Conservation (phyloP, 2,888 invertebrate species). For the Acrobasis repandana region DNA sequence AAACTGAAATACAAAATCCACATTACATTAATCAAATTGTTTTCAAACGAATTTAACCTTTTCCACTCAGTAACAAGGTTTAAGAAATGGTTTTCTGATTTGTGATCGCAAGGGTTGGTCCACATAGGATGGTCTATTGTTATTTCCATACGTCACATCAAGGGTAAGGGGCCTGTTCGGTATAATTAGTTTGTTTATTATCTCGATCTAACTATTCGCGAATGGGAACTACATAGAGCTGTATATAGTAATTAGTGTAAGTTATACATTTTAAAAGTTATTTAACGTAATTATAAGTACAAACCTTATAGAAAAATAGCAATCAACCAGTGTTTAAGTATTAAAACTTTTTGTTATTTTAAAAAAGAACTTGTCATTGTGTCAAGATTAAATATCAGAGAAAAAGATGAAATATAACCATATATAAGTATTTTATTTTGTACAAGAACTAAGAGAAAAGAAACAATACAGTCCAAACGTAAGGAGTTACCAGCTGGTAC, state of each 20-base stretch:
- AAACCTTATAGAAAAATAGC: no score
- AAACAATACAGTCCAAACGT: no score
- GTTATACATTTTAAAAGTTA: background rate
- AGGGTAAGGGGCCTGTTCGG: conserved; percentile 55
- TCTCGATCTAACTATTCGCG: conserved; percentile 57
- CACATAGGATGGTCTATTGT: conserved; percentile 47
- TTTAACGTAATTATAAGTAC: no score
- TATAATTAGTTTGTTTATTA: conserved; percentile 71
- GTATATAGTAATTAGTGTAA: conserved; percentile 16
- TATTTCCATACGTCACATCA: conserved; percentile 60
- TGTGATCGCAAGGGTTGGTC: conserved; percentile 21
- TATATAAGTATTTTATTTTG: no score
- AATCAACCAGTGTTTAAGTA: no score
- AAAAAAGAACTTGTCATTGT: no score
- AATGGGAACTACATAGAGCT: conserved; percentile 40
- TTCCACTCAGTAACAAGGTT: conserved; percentile 1
- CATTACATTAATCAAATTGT: background rate
- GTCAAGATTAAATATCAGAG: no score
- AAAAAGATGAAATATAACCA: no score
- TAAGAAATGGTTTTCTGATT: background rate
- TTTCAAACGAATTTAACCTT: conserved; percentile 23
- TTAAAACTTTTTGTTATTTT: no score
- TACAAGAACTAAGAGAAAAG: no score
- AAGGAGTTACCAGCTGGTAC: no score
- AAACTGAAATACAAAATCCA: conserved; percentile 37